Evolutionary conservation across 2,113 vertebrate genomes (phyloP).

Genomic region (Etheostoma spectabile): DNA sequence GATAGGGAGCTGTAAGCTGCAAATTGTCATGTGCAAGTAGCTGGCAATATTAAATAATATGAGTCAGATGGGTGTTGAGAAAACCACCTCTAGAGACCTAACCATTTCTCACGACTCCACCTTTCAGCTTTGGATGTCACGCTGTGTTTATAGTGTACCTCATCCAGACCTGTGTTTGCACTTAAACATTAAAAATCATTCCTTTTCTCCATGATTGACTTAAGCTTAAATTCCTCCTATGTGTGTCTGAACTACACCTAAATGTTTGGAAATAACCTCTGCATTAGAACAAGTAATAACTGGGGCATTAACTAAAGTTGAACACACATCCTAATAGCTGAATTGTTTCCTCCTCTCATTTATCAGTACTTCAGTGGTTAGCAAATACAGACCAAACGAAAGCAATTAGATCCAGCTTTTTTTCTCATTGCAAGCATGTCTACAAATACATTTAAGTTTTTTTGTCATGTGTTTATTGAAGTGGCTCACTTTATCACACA

Average conservation of each 20-base stretch:
- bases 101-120: constrained; percentile 76
- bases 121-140: constrained; percentile 70
- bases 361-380: not conserved
- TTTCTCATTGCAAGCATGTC: not conserved
- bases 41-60: constrained; percentile 71
- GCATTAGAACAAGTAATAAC: constrained; percentile 5
- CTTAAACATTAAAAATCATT: constrained; percentile 70
- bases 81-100: constrained; percentile 65
- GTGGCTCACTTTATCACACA: not conserved
- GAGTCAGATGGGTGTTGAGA: constrained; percentile 81
- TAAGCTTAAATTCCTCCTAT: constrained; percentile 49
- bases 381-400: not conserved
- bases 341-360: constrained; percentile 14
- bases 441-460: not conserved
- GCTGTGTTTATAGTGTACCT: constrained; percentile 71
- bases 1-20: constrained; percentile 64
- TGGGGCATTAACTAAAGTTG: constrained; percentile 17
- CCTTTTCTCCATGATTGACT: constrained; percentile 60
- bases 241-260: constrained; percentile 58
- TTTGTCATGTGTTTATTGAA: not conserved
- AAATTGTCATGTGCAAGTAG: constrained; percentile 69
- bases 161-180: constrained; percentile 77
- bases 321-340: not conserved
- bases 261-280: constrained; percentile 50
- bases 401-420: not conserved